Evolutionary conservation across 2,888 invertebrate species (phyloP), one percentile per base, ranked within the genome.

Genomic region (Gari tellinella): DNA sequence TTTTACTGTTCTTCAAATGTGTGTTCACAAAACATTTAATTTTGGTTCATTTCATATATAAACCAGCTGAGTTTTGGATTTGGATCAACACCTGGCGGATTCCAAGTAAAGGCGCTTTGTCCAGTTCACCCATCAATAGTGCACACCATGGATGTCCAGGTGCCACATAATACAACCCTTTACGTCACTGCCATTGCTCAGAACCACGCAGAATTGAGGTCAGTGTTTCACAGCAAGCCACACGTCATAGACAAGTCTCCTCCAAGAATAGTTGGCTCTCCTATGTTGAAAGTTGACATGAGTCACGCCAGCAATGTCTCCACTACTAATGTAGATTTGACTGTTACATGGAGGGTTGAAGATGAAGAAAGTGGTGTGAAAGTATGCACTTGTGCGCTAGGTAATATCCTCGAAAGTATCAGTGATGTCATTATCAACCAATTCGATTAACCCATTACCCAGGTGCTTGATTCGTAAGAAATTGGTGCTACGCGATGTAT

Each of bases 171-270:
- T 19, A 72, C 63, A 10, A 51, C 49, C 3, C 48, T 83, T 14
- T 74, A 79, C 55, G 70, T 73, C 10, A 78, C 78, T 7, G 83
- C 62, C 2, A 51, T 76, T 2, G 74, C 70, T 0, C 74, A 80
- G 60, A 84, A 84, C 63, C 52, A 72, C 31, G 84, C 84, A 10
- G 82, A 81, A 10, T 53, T 72, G 1, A 40, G 40, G 26, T 53
- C 74, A 3, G 41, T 46, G n/a, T 84, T 84, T 46, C 25, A 58
- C 1, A 63, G 80, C 7, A 10, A 41, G 12, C 65, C 72, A 12
- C 40, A 83, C 17, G 51, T 58, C 12, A 40, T 83, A 14, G 84
- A 84, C 56, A 73, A 75, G 14, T 82, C 84, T 8, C 48, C 65
- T 2, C 84, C 84, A 26, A 26, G 25, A 12, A 57, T 83, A 31